phyloP scores from a whole-genome alignment of 1,140 invertebrate species.

The Philotrypesis tridentata region DNA sequence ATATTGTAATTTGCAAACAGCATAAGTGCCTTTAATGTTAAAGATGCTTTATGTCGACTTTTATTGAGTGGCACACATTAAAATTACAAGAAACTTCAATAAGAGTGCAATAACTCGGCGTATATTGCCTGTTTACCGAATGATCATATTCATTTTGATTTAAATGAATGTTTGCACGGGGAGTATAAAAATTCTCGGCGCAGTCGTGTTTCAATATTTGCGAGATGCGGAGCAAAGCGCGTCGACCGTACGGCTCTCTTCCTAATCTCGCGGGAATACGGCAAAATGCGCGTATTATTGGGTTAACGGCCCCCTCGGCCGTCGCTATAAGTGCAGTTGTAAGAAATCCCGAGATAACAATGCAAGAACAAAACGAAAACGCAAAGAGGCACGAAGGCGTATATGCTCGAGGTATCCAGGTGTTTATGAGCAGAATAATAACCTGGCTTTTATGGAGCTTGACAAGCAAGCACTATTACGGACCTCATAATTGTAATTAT shows the following conservation, averaged over 20 bases:
- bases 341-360: slow-evolving; percentile 44
- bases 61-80: no score
- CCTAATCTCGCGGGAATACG: slow-evolving; percentile 20
- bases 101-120: no score
- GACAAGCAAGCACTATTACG: slow-evolving; percentile 61
- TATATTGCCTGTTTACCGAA: no score
- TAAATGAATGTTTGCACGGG: no score
- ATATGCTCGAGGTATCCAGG: slow-evolving; percentile 50
- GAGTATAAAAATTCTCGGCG: no score
- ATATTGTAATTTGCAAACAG: no score
- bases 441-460: slow-evolving; percentile 61
- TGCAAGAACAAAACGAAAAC: slow-evolving; percentile 43
- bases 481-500: slow-evolving; percentile 63
- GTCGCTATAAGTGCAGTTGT: slow-evolving; percentile 15
- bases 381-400: slow-evolving; percentile 33
- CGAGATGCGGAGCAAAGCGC: no score
- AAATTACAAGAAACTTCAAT: no score
- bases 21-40: no score
- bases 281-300: slow-evolving; percentile 13
- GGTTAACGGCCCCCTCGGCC: slow-evolving; percentile 13
- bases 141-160: no score
- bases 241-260: background rate
- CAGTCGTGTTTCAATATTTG: no score
- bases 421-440: slow-evolving; percentile 65
- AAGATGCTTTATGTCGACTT: no score